Conservation (phyloP, 2,888 invertebrate species). For the Dermolepida albohirtum region DNA sequence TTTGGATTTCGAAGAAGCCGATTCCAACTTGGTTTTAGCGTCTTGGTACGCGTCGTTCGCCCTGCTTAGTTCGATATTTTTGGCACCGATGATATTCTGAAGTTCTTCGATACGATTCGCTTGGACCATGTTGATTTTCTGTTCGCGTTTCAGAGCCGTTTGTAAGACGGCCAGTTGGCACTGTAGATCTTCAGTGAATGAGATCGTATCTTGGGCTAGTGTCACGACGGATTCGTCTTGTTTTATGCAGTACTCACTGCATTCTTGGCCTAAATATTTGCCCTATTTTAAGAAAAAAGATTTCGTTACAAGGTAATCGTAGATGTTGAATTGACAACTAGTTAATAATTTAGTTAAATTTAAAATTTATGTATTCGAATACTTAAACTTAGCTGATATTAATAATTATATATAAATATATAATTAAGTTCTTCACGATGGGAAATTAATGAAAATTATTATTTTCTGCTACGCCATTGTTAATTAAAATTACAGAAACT, state of each 20-base stretch:
- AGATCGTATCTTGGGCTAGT: slow-evolving; percentile 38
- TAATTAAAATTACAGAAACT: no score
- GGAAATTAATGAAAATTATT: no score
- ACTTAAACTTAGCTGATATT: no score
- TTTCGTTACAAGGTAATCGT: no score
- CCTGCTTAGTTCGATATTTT: slow-evolving; percentile 50
- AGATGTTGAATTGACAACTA: no score
- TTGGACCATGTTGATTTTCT: slow-evolving; percentile 46
- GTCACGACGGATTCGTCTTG: slow-evolving; percentile 34
- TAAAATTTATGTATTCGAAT: no score
- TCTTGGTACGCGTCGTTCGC: slow-evolving; percentile 50
- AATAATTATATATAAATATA: no score
- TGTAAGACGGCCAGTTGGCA: slow-evolving; percentile 35
- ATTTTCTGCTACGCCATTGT: no score
- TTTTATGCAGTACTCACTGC: slow-evolving; percentile 33
- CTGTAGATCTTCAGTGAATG: slow-evolving; percentile 34
- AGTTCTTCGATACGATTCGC: slow-evolving; percentile 56
- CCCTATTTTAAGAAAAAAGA: slow-evolving; percentile 7
- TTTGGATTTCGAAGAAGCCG: slow-evolving; percentile 26
- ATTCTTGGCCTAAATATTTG: slow-evolving; percentile 26
- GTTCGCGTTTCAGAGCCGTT: slow-evolving; percentile 44
- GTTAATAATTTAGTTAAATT: no score
- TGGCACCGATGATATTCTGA: slow-evolving; percentile 53
- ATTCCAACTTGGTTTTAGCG: slow-evolving; percentile 34
- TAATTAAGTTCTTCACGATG: no score